These are phyloP conservation scores for Liopterus haemorrhoidalis DNA, from an alignment of 2,888 invertebrate genomes.

Conservation along the genomic window DNA sequence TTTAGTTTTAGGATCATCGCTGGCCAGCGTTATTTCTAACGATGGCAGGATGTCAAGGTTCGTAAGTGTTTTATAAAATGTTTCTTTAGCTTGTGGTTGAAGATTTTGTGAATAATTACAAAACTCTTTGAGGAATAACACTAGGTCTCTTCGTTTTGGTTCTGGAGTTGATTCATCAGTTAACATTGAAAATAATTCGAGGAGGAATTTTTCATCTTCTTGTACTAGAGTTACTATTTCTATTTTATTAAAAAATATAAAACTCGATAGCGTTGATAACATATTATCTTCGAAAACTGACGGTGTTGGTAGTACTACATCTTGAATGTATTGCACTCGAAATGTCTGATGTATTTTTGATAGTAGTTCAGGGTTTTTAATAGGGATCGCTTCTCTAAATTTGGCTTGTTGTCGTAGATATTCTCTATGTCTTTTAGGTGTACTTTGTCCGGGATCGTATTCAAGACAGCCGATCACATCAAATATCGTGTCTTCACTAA, in stretches of 20 bases:
- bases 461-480: slow-evolving; percentile 98
- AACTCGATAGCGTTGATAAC: slow-evolving; percentile 94
- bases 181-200: slow-evolving; percentile 88
- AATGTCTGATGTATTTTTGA: slow-evolving; percentile 99
- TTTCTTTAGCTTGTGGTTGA: slow-evolving; percentile 94
- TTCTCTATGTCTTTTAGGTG: slow-evolving; percentile 90
- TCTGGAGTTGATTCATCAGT: slow-evolving; percentile 84
- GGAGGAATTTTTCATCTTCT: slow-evolving; percentile 95
- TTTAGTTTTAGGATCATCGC: slow-evolving; percentile 91
- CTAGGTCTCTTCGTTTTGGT: slow-evolving; percentile 82
- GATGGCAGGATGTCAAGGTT: slow-evolving; percentile 83
- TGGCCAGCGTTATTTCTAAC: slow-evolving; percentile 82
- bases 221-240: slow-evolving; percentile 97
- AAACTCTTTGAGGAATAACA: slow-evolving; percentile 97
- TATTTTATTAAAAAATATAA: slow-evolving; percentile 99
- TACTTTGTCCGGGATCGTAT: slow-evolving; percentile 84
- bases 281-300: slow-evolving; percentile 99
- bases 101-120: slow-evolving; percentile 98
- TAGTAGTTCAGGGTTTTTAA: slow-evolving; percentile 87
- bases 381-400: slow-evolving; percentile 90
- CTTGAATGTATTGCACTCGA: slow-evolving; percentile 98
- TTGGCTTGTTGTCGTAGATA: slow-evolving; percentile 89
- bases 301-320: slow-evolving; percentile 97
- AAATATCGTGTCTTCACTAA: slow-evolving; percentile 92
- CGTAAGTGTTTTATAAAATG: slow-evolving; percentile 92